These are phyloP conservation scores for Misgurnus mizolepis DNA, from an alignment of 2,113 vertebrate species.

Conservation along the genomic window DNA sequence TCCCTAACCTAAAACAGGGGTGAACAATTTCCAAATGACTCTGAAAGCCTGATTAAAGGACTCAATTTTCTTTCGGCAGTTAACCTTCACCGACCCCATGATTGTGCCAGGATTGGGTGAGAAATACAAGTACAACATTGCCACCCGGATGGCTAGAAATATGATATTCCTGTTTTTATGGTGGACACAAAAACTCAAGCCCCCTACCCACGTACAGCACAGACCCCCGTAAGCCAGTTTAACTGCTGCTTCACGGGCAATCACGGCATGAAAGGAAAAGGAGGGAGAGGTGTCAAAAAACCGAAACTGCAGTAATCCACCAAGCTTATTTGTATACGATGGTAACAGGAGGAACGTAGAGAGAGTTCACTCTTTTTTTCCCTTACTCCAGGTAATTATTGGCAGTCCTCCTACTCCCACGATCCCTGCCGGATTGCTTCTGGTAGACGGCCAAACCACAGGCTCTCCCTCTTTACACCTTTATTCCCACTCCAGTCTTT, in stretches of 20 bases:
- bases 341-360: slow-evolving; percentile 26
- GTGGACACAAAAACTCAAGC: slow-evolving; percentile 53
- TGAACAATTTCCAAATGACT: slow-evolving; percentile 37
- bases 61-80: slow-evolving; percentile 56
- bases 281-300: slow-evolving; percentile 41
- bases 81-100: slow-evolving; percentile 55
- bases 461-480: slow-evolving; percentile 15
- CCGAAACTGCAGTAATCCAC: slow-evolving; percentile 36
- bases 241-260: slow-evolving; percentile 26
- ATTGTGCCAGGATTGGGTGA: slow-evolving; percentile 59
- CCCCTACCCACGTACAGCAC: slow-evolving; percentile 1
- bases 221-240: slow-evolving; percentile 11
- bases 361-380: slow-evolving; percentile 5
- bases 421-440: slow-evolving; percentile 18
- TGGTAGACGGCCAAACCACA: slow-evolving; percentile 36
- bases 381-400: slow-evolving; percentile 18
- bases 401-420: slow-evolving; percentile 39
- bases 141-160: slow-evolving; percentile 60
- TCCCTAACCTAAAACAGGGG: slow-evolving; percentile 11
- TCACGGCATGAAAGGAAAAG: slow-evolving; percentile 39
- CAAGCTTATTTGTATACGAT: slow-evolving; percentile 15
- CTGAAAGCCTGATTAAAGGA: slow-evolving; percentile 66
- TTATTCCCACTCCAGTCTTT: slow-evolving; percentile 6
- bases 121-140: slow-evolving; percentile 59
- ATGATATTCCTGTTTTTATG: slow-evolving; percentile 56